Evolutionary conservation across 2,797 vertebrate species (phyloP), one percentile per base, ranked within the genome.

Genomic region (Oophaga sylvatica): DNA sequence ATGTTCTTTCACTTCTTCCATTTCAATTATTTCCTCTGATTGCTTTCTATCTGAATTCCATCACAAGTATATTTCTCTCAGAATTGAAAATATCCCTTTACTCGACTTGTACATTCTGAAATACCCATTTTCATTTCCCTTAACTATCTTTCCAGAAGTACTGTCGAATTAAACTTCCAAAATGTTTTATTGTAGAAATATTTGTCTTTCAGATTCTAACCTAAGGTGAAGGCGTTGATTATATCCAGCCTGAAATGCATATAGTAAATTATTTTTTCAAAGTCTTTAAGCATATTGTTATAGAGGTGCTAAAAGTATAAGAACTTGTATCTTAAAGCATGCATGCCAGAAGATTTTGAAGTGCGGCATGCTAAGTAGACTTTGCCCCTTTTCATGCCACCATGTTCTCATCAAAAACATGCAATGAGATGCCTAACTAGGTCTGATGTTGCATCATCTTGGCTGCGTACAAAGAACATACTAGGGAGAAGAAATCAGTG

Each of bases 11-110:
- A 68, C 59, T 80, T 19, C 57, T 83, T 86, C 71, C 82, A 77
- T 86, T 89, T 83, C 80, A 89, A 83, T 89, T 86, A 83, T 89
- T 86, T 75, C 80, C 86, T 79, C 63, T 85, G 88, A 86, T 79
- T 86, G 84, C 79, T 73, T 89, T 89, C 80, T 83, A 89, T 89
- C 73, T 89, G 77, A 83, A 89, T 89, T 86, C 88, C 84, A 89
- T 86, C 88, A 70, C 84, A 71, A 56, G 63, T 45, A 80, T 83
- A 83, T 86, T 86, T 83, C 84, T 86, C 48, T 63, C 79, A 60
- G 80, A 86, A 79, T 89, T 86, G 68, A 83, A 86, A 86, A 86
- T 80, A 86, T 86, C 65, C 79, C 78, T 86, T 83, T 56, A 83
- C 63, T 86, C 75, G 60, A 73, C 80, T 67, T 63, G 80, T 82